Base-by-base conservation (phyloP, 1,140 invertebrate species). In the Ectropis grisescens region DNA sequence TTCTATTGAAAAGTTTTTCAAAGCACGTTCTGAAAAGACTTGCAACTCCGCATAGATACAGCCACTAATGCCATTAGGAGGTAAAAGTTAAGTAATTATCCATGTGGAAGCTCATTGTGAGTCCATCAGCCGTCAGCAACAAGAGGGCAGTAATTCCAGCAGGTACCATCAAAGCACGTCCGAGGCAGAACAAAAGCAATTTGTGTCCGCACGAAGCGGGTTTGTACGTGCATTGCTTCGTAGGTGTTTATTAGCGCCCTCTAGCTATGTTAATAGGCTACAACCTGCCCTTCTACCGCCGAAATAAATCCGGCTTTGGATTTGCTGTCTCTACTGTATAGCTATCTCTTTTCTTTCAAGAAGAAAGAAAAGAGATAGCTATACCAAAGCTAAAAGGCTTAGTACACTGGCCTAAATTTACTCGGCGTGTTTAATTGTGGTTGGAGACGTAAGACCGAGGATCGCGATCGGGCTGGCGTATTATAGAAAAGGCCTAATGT, bases 111-210 rank as follows among this genome's bases (percentile, higher is more conserved):
- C 44, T 58, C 58, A 68, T 72, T 70, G 66, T 69, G 34, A 58
- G 53, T 62, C 67, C 53, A 62, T 68, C 65, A 66, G 43, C 51
- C 50, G 54, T 58, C 58, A n/a, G n/a, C n/a, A n/a, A n/a, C n/a
- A n/a, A n/a, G n/a, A n/a, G 57, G 51, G 55, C 58, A 49, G 60
- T 60, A 59, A 59, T 68, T 64, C 58, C 61, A 57, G 43, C 53
- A 40, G 40, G 39, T 47, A 53, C 47, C 46, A 67, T 64, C 58
- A 58, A 44, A 53, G 55, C 69, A 66, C 67, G 60, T 74, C 57
- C 67, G 47, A 49, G 39, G 45, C 47, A 32, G 61, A 74, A 78
- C 72, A 74, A 78, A 78, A 71, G 62, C 69, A 72, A 78, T 78
- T 74, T 78, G 66, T 78, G 72, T 72, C 58, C 62, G 62, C 68